These are phyloP conservation scores for Malurus leucopterus DNA, from an alignment of 2,797 vertebrate genomes.

Conservation along the genomic window DNA sequence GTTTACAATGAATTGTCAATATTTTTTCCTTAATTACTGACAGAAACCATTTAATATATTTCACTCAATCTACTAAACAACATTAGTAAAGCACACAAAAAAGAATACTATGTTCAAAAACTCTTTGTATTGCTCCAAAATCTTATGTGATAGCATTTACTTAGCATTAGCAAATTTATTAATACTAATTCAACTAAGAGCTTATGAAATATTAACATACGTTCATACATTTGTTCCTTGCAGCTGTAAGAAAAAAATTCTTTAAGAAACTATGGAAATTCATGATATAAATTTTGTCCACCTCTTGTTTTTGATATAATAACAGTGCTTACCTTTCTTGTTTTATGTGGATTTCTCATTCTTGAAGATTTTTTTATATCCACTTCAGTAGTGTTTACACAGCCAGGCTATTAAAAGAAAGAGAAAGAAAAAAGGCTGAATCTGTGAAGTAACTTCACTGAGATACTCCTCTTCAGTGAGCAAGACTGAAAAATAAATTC, in stretches of 20 bases:
- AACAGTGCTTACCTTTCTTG: constrained; percentile 83
- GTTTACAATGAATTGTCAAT: background rate
- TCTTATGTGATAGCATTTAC: background rate
- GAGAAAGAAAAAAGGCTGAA: constrained; percentile 13
- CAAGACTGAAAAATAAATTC: background rate
- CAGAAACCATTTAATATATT: background rate
- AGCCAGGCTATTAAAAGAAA: constrained; percentile 84
- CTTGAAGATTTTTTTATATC: constrained; percentile 98
- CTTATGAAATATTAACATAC: background rate
- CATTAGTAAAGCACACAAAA: background rate
- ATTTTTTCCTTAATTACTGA: background rate
- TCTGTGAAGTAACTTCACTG: background rate
- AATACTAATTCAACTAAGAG: background rate
- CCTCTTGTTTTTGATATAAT: background rate
- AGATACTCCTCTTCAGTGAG: background rate
- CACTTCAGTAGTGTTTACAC: constrained; percentile 96
- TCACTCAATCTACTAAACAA: background rate
- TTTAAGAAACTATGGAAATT: background rate
- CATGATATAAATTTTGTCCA: background rate
- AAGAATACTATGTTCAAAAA: background rate
- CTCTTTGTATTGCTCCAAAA: background rate
- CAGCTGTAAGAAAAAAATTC: background rate
- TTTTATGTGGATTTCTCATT: constrained; percentile 98
- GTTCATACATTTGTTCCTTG: background rate
- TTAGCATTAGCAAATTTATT: background rate